These are phyloP conservation scores for Harpagoxenus sublaevis DNA, from an alignment of 2,888 invertebrate species.

Conservation along the genomic window DNA sequence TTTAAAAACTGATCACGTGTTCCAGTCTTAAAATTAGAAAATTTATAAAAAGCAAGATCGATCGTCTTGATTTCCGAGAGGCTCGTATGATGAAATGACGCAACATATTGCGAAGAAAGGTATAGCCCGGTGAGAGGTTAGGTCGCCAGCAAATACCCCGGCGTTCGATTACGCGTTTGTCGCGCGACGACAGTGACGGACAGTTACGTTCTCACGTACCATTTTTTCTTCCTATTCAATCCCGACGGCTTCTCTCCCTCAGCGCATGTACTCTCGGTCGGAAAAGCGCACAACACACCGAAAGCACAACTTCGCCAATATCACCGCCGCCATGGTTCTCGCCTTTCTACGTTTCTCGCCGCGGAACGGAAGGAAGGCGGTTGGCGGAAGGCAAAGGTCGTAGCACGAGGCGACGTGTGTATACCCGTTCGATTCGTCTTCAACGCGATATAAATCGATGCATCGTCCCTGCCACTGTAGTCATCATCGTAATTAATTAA, in stretches of 20 bases:
- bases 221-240: constrained; percentile 70
- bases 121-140: constrained; percentile 61
- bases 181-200: constrained; percentile 45
- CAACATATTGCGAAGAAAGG: constrained; percentile 24
- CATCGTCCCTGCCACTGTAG: no score
- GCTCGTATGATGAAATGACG: constrained; percentile 39
- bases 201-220: constrained; percentile 71
- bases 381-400: constrained; percentile 52
- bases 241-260: constrained; percentile 69
- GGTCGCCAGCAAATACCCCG: constrained; percentile 29
- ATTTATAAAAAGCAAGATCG: not conserved
- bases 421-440: not conserved
- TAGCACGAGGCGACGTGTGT: constrained; percentile 34
- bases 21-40: not conserved
- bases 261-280: constrained; percentile 84
- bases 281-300: constrained; percentile 83
- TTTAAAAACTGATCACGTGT: not conserved
- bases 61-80: not conserved
- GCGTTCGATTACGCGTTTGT: not conserved
- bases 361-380: not conserved
- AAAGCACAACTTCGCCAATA: constrained; percentile 79
- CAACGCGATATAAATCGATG: constrained; percentile 17
- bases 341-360: constrained; percentile 62
- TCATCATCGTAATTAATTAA: no score
- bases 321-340: constrained; percentile 82